Conservation (phyloP, 2,113 vertebrate species). For the Protomyctophum bolini region DNA sequence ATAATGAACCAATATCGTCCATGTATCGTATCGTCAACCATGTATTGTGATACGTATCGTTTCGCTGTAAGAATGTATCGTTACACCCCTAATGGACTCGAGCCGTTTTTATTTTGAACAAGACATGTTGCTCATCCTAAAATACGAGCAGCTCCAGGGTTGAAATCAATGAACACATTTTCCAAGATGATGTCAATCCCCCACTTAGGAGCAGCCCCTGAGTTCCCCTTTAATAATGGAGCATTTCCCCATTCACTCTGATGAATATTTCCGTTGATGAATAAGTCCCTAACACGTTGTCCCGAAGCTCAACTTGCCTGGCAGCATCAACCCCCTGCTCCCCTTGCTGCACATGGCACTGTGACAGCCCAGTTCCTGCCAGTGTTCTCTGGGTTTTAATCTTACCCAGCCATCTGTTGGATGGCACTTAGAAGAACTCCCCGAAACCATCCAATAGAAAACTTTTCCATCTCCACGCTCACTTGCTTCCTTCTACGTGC, state of each 20-base stretch:
- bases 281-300: conserved; percentile 49
- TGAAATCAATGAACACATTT: conserved; percentile 36
- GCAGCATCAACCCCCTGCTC: conserved; percentile 29
- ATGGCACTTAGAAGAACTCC: conserved; percentile 33
- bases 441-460: conserved; percentile 35
- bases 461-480: conserved; percentile 38
- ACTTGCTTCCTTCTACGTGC: conserved; percentile 43
- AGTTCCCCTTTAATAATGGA: conserved; percentile 29
- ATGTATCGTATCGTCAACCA: too few species aligned
- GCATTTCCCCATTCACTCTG: conserved; percentile 34
- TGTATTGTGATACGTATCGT: too few species aligned
- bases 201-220: conserved; percentile 2
- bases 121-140: conserved; percentile 25
- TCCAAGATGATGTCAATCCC: conserved; percentile 17
- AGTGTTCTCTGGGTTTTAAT: conserved; percentile 66
- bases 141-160: conserved; percentile 8
- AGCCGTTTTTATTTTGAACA: not conserved
- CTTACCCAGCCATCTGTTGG: conserved; percentile 72
- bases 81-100: not conserved
- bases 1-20: too few species aligned
- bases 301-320: conserved; percentile 43
- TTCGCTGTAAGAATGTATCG: too few species aligned
- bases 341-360: conserved; percentile 33
- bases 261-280: conserved; percentile 47
- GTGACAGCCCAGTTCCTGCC: conserved; percentile 45